These are phyloP conservation scores for Stegana nigrithorax DNA, from an alignment of 2,888 invertebrate species.

Conservation along the genomic window DNA sequence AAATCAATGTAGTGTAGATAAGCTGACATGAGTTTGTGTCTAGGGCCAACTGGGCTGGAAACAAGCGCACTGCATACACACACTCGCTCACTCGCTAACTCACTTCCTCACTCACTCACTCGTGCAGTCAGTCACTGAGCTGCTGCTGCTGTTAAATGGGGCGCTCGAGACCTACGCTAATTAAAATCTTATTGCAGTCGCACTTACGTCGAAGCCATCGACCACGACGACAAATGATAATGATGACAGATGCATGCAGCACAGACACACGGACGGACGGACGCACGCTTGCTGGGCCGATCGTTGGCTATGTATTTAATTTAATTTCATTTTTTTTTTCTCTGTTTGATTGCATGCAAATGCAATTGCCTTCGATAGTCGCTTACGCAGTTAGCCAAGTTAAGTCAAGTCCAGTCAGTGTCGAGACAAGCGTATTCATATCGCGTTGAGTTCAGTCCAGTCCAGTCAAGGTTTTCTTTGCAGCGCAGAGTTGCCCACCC, in stretches of 20 bases:
- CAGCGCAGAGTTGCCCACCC: background rate
- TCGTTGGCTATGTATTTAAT: background rate
- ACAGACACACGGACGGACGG: background rate
- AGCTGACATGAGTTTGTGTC: background rate
- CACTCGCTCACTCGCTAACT: background rate
- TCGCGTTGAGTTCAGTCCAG: conserved; percentile 20
- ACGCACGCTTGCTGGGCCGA: background rate
- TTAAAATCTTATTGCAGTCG: conserved; percentile 13
- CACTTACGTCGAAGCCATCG: background rate
- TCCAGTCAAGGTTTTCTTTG: background rate
- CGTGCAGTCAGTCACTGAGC: no score
- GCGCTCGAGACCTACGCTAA: conserved; percentile 20
- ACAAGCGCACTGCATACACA: background rate
- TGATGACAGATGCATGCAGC: background rate
- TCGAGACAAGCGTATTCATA: conserved; percentile 48
- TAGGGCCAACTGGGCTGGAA: background rate
- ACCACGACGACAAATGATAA: conserved; percentile 12
- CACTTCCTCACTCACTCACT: background rate
- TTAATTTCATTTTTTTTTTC: background rate
- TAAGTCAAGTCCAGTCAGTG: conserved; percentile 37
- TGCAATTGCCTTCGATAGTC: no score
- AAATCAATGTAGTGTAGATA: conserved; percentile 14
- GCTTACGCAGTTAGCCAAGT: no score
- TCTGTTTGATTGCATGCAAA: conserved; percentile 4
- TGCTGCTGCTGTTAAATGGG: no score